Evolutionary conservation across 2,113 vertebrate species (phyloP).

Genomic region (Syngnathoides biaculeatus): DNA sequence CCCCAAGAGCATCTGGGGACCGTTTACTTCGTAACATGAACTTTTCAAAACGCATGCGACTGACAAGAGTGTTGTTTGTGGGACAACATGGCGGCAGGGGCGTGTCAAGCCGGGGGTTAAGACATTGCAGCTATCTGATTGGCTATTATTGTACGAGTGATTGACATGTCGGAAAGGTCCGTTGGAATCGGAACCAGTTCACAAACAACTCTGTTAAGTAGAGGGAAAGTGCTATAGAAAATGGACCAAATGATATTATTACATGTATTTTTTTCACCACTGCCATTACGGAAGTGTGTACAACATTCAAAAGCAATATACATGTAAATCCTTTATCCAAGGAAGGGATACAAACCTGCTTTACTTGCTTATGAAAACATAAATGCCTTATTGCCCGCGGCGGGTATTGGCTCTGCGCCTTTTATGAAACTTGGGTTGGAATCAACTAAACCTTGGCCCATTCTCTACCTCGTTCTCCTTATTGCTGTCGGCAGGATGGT

Average conservation of each 20-base stretch:
- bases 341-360: constrained; percentile 21
- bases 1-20: too few species aligned
- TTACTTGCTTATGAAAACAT: constrained; percentile 26
- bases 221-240: not conserved
- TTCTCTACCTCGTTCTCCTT: constrained; percentile 45
- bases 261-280: not conserved
- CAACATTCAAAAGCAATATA: constrained; percentile 3
- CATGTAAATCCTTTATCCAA: constrained; percentile 7
- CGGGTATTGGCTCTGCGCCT: constrained; percentile 38
- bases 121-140: too few species aligned
- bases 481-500: constrained; percentile 68
- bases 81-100: too few species aligned
- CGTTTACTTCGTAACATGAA: too few species aligned
- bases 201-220: not conserved
- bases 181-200: not conserved
- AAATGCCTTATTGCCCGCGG: constrained; percentile 35
- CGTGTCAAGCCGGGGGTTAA: too few species aligned
- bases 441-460: constrained; percentile 37
- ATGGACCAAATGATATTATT: not conserved
- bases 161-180: too few species aligned
- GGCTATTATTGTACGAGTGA: too few species aligned
- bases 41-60: too few species aligned
- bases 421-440: constrained; percentile 27
- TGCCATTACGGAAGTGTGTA: not conserved
- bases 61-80: too few species aligned